These are phyloP conservation scores for Caradrina clavipalpis DNA, from an alignment of 2,888 invertebrate species.

Conservation along the genomic window DNA sequence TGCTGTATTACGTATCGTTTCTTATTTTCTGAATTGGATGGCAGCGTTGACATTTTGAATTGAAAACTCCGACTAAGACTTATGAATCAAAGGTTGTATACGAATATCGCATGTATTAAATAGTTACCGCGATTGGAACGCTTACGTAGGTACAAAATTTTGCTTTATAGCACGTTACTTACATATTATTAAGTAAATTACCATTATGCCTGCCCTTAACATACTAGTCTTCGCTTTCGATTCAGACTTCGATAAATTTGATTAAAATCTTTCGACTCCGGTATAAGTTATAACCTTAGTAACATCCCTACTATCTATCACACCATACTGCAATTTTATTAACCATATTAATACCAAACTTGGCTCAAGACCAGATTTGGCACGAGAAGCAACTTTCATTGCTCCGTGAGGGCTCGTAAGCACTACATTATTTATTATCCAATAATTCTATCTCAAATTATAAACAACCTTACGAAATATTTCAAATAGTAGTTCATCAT, in stretches of 20 bases:
- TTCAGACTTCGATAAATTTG: no score
- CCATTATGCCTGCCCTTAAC: no score
- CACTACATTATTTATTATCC: conserved; percentile 38
- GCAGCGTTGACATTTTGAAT: not conserved
- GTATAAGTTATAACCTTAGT: no score
- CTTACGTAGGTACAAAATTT: no score
- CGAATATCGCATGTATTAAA: no score
- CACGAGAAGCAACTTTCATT: conserved; percentile 35
- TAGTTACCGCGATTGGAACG: no score
- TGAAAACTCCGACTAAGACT: not conserved
- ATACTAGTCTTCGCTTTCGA: no score
- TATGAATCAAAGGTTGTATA: no score
- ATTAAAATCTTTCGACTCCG: no score
- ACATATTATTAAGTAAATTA: no score
- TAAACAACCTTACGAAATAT: conserved; percentile 22
- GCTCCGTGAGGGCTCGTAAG: conserved; percentile 36
- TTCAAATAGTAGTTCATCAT: conserved; percentile 16
- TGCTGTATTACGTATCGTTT: not conserved
- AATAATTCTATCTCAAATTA: conserved; percentile 38
- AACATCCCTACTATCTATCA: conserved; percentile 8
- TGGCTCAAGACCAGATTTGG: conserved; percentile 48
- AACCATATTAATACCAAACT: conserved; percentile 41
- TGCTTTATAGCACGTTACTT: no score
- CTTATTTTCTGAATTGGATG: conserved; percentile 9
- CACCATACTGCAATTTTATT: conserved; percentile 34